Evolutionary conservation across 1,140 invertebrate species (phyloP), one percentile per base, ranked within the genome.

Genomic region (Dermatophagoides farinae): DNA sequence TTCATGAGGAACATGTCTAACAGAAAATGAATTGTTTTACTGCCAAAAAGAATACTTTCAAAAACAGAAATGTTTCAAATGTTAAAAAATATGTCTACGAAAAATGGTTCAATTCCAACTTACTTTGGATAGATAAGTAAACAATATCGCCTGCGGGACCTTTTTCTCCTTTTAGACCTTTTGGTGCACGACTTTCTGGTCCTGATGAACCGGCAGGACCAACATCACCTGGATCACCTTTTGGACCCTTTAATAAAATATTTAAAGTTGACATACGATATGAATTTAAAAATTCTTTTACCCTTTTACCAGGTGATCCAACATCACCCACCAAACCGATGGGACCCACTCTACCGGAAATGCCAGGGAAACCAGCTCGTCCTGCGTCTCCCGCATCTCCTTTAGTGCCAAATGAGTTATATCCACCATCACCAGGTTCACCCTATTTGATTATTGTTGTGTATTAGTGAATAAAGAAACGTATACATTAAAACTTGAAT

Each of bases 81-180:
- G n/a, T n/a, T n/a, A n/a, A n/a, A n/a, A n/a, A n/a, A n/a, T n/a
- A n/a, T n/a, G n/a, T n/a, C n/a, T n/a, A n/a, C n/a, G n/a, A n/a
- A n/a, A n/a, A n/a, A n/a, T n/a, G n/a, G n/a, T n/a, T n/a, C 2
- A 31, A 4, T 31, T 31, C 31, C 2, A 8, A 8, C 8, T 31
- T 31, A 31, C 31, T 31, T 31, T 31, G 31, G 8, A 31, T 31
- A 8, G 31, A 2, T 4, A 31, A 8, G 8, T 31, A 31, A 31
- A 31, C 8, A 8, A 31, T 31, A 44, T 67, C 60, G 43, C 86
- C 86, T 66, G 83, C 78, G 10, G 66, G 39, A 49, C 87, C 87
- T 50, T 76, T 69, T 62, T 64, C 58, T 50, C 84, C 85, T 25
- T 50, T 50, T 14, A 25, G 22, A 12, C 47, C 47, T 50, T 49